phyloP scores from a whole-genome alignment of 2,797 vertebrate species.

The Tangara arthus region DNA sequence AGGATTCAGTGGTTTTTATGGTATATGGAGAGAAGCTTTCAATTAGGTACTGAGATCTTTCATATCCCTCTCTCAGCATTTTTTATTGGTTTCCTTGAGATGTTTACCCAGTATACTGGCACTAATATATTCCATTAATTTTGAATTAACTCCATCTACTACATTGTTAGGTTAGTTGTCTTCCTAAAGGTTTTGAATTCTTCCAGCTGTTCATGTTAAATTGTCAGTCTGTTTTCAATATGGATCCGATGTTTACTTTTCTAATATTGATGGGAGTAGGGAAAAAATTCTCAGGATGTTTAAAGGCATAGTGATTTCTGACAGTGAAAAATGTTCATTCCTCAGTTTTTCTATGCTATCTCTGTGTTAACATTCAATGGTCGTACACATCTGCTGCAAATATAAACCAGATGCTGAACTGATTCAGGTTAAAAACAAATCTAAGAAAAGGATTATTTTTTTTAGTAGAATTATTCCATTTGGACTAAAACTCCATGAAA shows the following conservation, averaged over 20 bases:
- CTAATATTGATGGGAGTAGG: neutral
- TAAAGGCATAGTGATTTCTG: neutral
- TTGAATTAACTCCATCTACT: neutral
- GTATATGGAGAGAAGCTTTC: neutral
- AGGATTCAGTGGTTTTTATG: neutral
- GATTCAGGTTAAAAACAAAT: neutral
- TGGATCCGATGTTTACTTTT: neutral
- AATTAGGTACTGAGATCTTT: neutral
- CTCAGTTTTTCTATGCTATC: neutral
- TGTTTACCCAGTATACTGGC: neutral
- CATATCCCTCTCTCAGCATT: neutral
- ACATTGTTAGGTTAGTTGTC: neutral
- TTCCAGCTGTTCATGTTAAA: neutral
- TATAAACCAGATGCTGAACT: neutral
- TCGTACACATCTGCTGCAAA: neutral
- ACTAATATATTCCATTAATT: neutral
- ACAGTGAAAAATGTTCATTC: neutral
- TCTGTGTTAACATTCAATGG: neutral
- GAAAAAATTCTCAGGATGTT: neutral
- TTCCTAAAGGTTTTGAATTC: neutral
- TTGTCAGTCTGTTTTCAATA: neutral
- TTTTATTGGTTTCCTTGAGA: neutral
- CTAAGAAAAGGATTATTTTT: neutral
- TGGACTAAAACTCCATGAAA: neutral
- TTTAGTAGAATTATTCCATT: neutral